Evolutionary conservation across 2,888 invertebrate species (phyloP), one percentile per base, ranked within the genome.

Genomic region (Julus scandinavius): DNA sequence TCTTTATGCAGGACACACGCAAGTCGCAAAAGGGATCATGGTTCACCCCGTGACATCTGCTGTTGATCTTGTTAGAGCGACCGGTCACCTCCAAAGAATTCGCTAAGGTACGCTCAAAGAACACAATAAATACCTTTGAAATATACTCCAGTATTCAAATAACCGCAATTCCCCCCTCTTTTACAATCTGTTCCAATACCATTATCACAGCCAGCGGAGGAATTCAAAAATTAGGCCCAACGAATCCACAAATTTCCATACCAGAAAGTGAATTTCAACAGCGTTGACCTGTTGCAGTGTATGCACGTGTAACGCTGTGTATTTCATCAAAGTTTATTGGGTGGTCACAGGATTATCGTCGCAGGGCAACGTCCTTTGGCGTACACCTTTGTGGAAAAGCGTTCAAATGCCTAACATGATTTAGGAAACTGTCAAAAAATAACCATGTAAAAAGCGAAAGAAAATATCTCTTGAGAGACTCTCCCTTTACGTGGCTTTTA

Each of bases 71-170:
- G 80, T 80, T 38, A 80, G 80, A 80, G 15, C 80, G 80, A 80
- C 38, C 38, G 38, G 80, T 80, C 80, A 80, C 80, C 80, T 80
- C 80, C 11, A 80, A 80, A 80, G 80, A 80, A 80, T 80, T 80
- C 80, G 80, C 80, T 38, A 40, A 80, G 80, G 80, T 80, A 80
- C 13, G 80, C 38, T 80, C 80, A 80, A 15, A 11, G 80, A 80
- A 15, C 38, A 11, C 80, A 38, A 80, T 38, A 80, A 80, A 80
- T 38, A 80, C 9, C 38, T 80, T 40, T 13, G 5, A 80, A 80
- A 40, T 6, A 13, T 80, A 80, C 80, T 80, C 38, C 80, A 40
- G 80, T 38, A 80, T 80, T 80, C 80, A 80, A 80, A 80, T 80
- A 40, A 13, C 80, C 80, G 15, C 80, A 80, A 29, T 29, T 80